Conservation (phyloP, 2,113 vertebrate species). For the Cyprinodon brontotheroides region DNA sequence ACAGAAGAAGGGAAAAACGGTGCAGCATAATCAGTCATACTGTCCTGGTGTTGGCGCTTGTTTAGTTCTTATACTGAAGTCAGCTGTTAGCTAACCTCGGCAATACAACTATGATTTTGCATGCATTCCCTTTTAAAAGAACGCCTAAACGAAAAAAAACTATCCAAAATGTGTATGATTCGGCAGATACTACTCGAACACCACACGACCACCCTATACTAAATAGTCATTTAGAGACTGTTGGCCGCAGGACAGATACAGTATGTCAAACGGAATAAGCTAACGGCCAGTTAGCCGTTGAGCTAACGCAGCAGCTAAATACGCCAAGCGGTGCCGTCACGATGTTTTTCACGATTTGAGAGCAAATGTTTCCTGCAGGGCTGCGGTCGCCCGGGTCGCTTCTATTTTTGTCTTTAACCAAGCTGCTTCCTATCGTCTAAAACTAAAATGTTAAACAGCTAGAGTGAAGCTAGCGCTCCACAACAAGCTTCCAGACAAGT, state of each 20-base stretch:
- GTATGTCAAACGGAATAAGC: neutral
- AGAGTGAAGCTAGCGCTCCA: constrained; percentile 31
- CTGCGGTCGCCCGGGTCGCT: fast-evolving
- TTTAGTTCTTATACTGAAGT: constrained; percentile 18
- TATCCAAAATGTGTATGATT: neutral
- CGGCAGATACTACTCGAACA: neutral
- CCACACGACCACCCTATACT: neutral
- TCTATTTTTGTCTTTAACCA: too few species aligned
- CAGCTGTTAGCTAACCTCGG: constrained; percentile 15
- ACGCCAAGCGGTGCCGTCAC: constrained; percentile 20
- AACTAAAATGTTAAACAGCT: neutral
- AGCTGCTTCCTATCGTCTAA: neutral
- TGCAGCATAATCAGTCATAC: neutral
- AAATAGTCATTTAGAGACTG: neutral
- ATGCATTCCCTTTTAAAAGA: neutral
- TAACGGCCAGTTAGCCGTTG: constrained; percentile 26
- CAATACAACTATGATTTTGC: constrained; percentile 31
- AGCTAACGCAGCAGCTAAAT: constrained; percentile 53
- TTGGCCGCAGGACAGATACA: neutral
- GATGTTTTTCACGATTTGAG: constrained; percentile 2
- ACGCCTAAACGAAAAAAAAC: neutral
- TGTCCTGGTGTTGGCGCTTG: constrained; percentile 51
- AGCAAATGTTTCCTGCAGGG: neutral
- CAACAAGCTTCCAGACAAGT: neutral
- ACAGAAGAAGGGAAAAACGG: neutral